Evolutionary conservation across 2,888 invertebrate species (phyloP).

Genomic region (Drosophila acutilabella): DNA sequence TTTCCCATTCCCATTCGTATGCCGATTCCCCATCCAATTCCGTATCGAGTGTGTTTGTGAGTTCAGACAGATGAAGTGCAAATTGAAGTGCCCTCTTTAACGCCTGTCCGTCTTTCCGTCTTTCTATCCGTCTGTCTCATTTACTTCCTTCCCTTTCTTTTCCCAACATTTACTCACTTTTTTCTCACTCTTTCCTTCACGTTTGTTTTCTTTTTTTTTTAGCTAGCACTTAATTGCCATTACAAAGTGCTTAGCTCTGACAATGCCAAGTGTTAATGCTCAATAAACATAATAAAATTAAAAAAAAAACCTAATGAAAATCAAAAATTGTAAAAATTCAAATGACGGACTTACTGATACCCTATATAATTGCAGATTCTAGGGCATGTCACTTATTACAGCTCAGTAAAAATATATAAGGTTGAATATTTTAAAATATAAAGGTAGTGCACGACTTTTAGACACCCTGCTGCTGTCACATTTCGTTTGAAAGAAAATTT

Average conservation of each 20-base stretch:
- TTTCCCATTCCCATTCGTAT: not conserved
- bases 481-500: too few relatives aligned
- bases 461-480: too few relatives aligned
- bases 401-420: too few relatives aligned
- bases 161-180: not conserved
- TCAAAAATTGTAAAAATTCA: not conserved
- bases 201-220: conserved; percentile 36
- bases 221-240: conserved; percentile 69
- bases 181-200: conserved; percentile 31
- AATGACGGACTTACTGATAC: not conserved
- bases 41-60: conserved; percentile 6
- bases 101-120: conserved; percentile 13
- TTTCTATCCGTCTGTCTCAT: conserved; percentile 1
- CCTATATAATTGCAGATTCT: too few relatives aligned
- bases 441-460: too few relatives aligned
- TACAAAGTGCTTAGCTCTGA: conserved; percentile 56
- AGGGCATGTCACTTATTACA: too few relatives aligned
- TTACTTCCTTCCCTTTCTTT: not conserved
- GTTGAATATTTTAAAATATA: too few relatives aligned
- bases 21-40: not conserved
- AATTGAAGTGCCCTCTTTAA: conserved; percentile 65
- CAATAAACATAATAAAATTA: conserved; percentile 9
- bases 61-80: conserved; percentile 68
- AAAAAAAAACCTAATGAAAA: not conserved
- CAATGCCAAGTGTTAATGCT: conserved; percentile 56